Evolutionary conservation across 2,797 vertebrate species (phyloP), one percentile per base, ranked within the genome.

Genomic region (Phoxinus dragarum): DNA sequence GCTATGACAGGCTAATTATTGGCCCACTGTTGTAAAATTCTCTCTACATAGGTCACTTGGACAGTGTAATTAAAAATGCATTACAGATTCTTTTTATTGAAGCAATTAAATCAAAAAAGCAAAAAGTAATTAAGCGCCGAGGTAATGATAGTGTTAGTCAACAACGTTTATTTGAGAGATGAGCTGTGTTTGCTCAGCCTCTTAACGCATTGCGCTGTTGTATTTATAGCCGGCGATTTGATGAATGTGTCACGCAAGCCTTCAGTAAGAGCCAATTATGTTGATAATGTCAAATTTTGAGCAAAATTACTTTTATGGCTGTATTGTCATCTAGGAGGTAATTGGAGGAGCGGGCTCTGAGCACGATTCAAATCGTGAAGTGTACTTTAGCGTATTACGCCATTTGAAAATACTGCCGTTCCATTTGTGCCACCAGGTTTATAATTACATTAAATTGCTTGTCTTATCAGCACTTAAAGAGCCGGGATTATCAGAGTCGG

Each of bases 111-210:
- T 96, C 97, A 97, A 97, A 99, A 90, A 98, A 97, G 95, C 94
- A 90, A 96, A 96, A 97, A 94, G 96, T 94, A 97, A 99, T 97
- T 97, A 98, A 96, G 96, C 95, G 93, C 94, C 83, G 95, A 96
- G 95, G 96, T 97, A 98, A 97, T 99, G 97, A 97, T 97, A 97
- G 96, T 97, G 96, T 98, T 99, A 97, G 97, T 99, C 97, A 98
- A 98, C 96, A 98, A 94, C 92, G 88, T 98, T 98, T 98, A 97
- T 97, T 96, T 96, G 95, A 93, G 95, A 94, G 95, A 95, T 94
- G 94, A 94, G 95, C 94, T 94, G 94, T 93, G 94, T 95, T 96
- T 96, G 94, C 94, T 92, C 95, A 95, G 95, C 96, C 96, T 96
- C 95, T 96, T 95, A 96, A 96, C 93, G 91, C 87, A 87, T 86